Evolutionary conservation across 2,888 invertebrate species (phyloP).

Genomic region (Horisme vitalbata): DNA sequence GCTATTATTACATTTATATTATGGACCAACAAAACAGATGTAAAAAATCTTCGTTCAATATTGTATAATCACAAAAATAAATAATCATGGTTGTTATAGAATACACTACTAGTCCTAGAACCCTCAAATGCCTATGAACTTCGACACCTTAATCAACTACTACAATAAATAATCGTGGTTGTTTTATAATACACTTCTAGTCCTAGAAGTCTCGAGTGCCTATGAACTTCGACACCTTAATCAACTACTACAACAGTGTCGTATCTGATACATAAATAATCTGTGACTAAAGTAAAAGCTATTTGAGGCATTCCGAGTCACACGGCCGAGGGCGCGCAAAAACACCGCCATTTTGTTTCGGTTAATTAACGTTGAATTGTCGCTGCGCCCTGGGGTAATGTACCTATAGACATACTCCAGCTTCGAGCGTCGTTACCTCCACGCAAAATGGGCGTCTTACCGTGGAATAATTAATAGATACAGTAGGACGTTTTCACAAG

Average conservation of each 20-base stretch:
- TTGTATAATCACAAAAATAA: too few species aligned
- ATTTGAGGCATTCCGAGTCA: constrained; percentile 35
- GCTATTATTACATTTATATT: too few species aligned
- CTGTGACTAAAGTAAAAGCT: constrained; percentile 36
- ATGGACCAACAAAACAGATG: too few species aligned
- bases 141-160: not conserved
- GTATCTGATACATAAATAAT: not conserved
- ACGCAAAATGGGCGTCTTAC: constrained; percentile 17
- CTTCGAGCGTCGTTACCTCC: constrained; percentile 17
- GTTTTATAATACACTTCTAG: too few species aligned
- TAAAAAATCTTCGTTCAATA: too few species aligned
- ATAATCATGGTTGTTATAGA: too few species aligned
- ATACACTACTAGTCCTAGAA: too few species aligned
- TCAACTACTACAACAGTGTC: not conserved
- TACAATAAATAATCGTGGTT: too few species aligned
- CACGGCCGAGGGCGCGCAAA: constrained; percentile 27
- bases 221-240: not conserved
- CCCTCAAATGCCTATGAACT: too few species aligned
- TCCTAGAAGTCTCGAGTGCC: too few species aligned
- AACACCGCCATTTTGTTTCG: constrained; percentile 48
- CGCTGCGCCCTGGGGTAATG: constrained; percentile 36
- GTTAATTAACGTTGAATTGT: constrained; percentile 52
- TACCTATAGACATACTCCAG: constrained; percentile 33
- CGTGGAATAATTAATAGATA: constrained; percentile 3
- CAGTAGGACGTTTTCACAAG: not conserved